Conservation (phyloP, 1,140 invertebrate genomes). For the Ericerus pela region DNA sequence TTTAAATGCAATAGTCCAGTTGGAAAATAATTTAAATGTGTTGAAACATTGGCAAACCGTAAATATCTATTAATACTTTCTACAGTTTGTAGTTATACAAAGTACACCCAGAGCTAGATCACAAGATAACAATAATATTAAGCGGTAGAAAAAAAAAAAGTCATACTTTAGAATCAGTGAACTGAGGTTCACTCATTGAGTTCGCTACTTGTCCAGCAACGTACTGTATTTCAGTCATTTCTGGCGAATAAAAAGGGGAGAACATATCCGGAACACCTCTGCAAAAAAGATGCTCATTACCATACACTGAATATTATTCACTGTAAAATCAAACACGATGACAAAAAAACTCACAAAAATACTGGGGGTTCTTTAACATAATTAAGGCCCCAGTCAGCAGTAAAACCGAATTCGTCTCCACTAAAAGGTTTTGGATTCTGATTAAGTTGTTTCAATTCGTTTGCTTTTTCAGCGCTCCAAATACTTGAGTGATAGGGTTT, state of each 20-base stretch:
- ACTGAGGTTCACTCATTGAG: constrained; percentile 13
- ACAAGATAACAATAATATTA: too few species aligned
- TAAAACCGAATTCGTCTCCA: background rate
- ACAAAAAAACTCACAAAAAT: background rate
- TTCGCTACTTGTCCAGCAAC: background rate
- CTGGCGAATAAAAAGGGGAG: background rate
- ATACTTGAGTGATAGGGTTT: constrained; percentile 3
- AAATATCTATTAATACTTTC: too few species aligned
- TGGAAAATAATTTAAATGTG: too few species aligned
- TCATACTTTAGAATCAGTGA: constrained; percentile 20
- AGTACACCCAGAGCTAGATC: too few species aligned
- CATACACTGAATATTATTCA: background rate
- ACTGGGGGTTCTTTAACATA: background rate
- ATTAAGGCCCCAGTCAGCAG: background rate
- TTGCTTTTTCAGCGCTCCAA: background rate
- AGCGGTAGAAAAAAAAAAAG: background rate
- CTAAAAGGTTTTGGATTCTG: background rate
- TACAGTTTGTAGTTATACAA: too few species aligned
- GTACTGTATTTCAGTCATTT: background rate
- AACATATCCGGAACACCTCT: background rate
- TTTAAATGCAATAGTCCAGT: too few species aligned
- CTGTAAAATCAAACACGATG: background rate
- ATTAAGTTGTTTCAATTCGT: background rate
- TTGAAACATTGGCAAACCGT: too few species aligned
- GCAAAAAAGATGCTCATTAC: background rate